These are phyloP conservation scores for Protaetia brevitarsis DNA, from an alignment of 1,140 invertebrate species.

Conservation along the genomic window DNA sequence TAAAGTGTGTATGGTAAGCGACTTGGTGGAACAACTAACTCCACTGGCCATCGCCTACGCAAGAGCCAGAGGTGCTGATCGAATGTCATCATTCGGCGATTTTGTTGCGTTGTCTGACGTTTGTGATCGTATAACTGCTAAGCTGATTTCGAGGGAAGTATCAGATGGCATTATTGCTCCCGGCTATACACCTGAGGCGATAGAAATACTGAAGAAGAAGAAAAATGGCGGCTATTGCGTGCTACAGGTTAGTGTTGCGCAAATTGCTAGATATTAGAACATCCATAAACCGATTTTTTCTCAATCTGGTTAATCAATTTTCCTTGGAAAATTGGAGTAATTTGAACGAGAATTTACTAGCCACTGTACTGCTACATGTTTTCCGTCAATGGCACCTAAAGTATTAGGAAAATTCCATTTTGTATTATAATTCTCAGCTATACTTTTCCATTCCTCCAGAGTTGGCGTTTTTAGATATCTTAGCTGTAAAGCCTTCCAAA, in stretches of 20 bases:
- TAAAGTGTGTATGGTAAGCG: slow-evolving; percentile 90
- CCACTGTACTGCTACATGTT: too few species aligned
- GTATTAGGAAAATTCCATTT: too few species aligned
- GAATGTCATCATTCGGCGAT: slow-evolving; percentile 99
- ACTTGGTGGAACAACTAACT: slow-evolving; percentile 70
- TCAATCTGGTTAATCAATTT: background rate
- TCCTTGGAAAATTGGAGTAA: too few species aligned
- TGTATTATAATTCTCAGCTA: too few species aligned
- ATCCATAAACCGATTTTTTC: background rate
- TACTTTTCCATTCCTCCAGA: too few species aligned
- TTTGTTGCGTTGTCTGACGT: slow-evolving; percentile 91
- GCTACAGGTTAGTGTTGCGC: slow-evolving; percentile 58
- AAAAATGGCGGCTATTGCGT: slow-evolving; percentile 93
- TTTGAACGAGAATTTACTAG: too few species aligned
- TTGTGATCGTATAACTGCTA: slow-evolving; percentile 85
- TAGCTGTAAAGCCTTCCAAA: too few species aligned
- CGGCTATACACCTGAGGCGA: slow-evolving; percentile 78
- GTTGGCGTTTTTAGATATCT: too few species aligned
- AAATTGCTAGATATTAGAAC: background rate
- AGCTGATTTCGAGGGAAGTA: slow-evolving; percentile 75
- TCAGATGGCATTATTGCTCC: slow-evolving; percentile 98
- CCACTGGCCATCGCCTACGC: slow-evolving; percentile 94
- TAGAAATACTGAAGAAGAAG: slow-evolving; percentile 91
- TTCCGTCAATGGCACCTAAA: too few species aligned
- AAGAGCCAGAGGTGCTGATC: slow-evolving; percentile 91